phyloP scores from a whole-genome alignment of 2,113 vertebrate species.

The Polyodon spathula region DNA sequence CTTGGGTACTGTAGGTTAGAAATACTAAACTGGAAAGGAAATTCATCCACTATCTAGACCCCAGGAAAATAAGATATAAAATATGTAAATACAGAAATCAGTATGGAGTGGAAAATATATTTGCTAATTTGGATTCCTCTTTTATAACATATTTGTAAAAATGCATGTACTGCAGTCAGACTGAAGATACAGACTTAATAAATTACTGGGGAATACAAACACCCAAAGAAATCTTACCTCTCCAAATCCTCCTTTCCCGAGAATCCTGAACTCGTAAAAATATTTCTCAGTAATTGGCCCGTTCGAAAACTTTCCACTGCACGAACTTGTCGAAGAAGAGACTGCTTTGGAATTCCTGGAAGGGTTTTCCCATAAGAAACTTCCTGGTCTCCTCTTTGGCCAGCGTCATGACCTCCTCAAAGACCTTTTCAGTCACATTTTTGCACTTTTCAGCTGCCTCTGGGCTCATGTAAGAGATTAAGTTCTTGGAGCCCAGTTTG shows the following conservation, averaged over 20 bases:
- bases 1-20: no score
- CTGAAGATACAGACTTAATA: no score
- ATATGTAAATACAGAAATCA: no score
- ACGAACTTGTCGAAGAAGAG: slow-evolving; percentile 71
- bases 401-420: slow-evolving; percentile 48
- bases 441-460: slow-evolving; percentile 60
- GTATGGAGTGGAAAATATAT: no score
- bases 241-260: slow-evolving; percentile 88
- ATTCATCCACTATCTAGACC: no score
- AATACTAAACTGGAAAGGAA: no score
- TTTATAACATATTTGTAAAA: no score
- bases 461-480: slow-evolving; percentile 59
- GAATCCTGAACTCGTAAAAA: slow-evolving; percentile 80
- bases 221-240: slow-evolving; percentile 57
- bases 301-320: slow-evolving; percentile 87
- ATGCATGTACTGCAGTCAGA: no score
- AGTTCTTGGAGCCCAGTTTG: slow-evolving; percentile 56
- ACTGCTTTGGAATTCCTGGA: slow-evolving; percentile 69
- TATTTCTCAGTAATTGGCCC: slow-evolving; percentile 71
- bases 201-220: neutral
- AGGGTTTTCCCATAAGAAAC: slow-evolving; percentile 69
- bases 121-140: no score
- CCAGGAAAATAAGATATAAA: no score
- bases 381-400: slow-evolving; percentile 56
- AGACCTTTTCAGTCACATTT: slow-evolving; percentile 55